Percentiles rank a stretch among this genome's conserved stretches.
These are phyloP conservation scores for Acanthurus lineatus DNA, from an alignment of 2,797 vertebrate species.

Conservation along the genomic window DNA sequence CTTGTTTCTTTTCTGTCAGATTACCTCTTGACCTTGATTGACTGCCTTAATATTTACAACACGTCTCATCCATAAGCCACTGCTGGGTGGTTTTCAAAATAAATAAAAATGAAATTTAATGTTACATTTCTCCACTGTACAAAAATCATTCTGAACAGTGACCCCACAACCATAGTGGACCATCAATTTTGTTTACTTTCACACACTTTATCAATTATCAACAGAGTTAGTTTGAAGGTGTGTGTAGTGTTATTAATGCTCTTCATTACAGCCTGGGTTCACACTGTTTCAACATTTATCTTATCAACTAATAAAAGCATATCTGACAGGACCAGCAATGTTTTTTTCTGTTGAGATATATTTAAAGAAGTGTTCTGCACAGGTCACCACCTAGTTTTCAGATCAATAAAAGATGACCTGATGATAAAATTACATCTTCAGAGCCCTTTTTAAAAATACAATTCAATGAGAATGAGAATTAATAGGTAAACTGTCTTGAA, in stretches of 20 bases:
- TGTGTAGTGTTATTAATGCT: neutral
- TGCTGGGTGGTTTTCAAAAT: slow-evolving; percentile 5
- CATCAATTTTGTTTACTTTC: neutral
- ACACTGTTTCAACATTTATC: neutral
- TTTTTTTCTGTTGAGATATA: neutral
- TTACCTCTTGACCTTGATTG: slow-evolving; percentile 18
- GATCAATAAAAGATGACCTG: neutral
- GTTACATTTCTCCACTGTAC: neutral
- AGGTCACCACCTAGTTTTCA: neutral
- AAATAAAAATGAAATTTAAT: slow-evolving; percentile 28
- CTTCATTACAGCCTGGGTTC: neutral
- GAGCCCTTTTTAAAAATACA: neutral
- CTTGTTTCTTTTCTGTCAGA: slow-evolving; percentile 9
- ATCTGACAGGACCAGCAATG: slow-evolving; percentile 2
- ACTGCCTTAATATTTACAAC: neutral
- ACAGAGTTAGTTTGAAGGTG: neutral
- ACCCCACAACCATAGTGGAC: neutral
- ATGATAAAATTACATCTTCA: neutral
- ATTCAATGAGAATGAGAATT: neutral
- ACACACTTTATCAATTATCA: slow-evolving; percentile 5
- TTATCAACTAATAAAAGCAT: neutral
- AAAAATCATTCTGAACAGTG: slow-evolving; percentile 9
- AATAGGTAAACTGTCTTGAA: neutral
- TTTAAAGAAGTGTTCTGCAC: neutral
- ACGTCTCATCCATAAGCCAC: neutral